Base-by-base conservation (phyloP, 1,140 invertebrate species). In the Drosophila cardini region DNA sequence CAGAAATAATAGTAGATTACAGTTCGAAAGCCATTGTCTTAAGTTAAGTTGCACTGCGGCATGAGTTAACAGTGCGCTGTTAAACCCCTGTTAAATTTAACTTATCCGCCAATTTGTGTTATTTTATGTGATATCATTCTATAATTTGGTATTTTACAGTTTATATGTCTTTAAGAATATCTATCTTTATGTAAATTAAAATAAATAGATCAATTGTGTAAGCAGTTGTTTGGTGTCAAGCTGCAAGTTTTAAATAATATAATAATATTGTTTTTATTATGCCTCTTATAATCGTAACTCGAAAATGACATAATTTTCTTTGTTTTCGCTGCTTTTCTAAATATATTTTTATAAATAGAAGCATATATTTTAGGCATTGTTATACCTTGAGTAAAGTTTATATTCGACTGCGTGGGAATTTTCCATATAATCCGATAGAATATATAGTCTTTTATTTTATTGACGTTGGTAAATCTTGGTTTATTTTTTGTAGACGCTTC, bases 341-440 rank as follows among this genome's bases (percentile, higher is more conserved):
- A 26, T 5, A 26, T 26, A 26, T 26, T 26, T 26, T 26, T 26
- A 26, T 26, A 26, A 26, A 26, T 26, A 26, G 21, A 26, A 26
- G 4, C 21, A 5, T 4, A 26, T 26, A 26, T 26, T 26, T 26
- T 26, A 26, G 21, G 21, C 8, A 46, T 9, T 36, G 5, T 50
- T 53, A 26, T 76, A 63, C 60, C 36, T 63, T 69, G 13, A 65
- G 2, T 40, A 3, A 13, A 13, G 13, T 80, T 69, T 69, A 61
- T 57, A 34, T 61, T 21, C 43, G 34, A 38, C 32, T 76, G 78
- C 77, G 78, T 80, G 78, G 77, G 78, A 62, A 60, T 62, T 77
- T 64, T 58, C 53, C 69, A 60, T 81, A 73, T 72, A 63, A 69
- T 77, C 72, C 63, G 36, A 50, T 40, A 50, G 42, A 67, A 13